Conservation (phyloP, 2,797 vertebrate genomes). For the Rhabdomys pumilio region DNA sequence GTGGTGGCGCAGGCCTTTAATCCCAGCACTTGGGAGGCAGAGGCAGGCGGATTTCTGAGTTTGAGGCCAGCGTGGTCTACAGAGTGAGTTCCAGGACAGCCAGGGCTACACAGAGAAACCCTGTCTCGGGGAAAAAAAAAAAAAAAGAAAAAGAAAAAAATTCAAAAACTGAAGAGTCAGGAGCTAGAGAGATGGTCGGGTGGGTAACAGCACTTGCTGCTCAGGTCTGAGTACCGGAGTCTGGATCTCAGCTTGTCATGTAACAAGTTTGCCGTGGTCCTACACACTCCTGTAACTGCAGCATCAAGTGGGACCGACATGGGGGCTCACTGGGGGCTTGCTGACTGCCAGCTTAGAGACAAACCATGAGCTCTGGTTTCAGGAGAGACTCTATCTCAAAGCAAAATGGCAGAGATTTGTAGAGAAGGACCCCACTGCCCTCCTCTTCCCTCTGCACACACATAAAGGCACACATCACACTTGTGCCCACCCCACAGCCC, state of each 20-base stretch:
- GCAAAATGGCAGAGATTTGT: not conserved
- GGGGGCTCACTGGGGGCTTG: not conserved
- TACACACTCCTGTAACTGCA: not conserved
- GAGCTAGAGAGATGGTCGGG: not conserved
- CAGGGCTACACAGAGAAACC: no score
- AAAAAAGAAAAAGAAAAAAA: no score
- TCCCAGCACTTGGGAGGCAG: no score
- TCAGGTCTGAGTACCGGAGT: not conserved
- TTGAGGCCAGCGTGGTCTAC: no score
- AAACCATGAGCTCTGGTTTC: not conserved
- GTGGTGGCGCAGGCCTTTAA: no score
- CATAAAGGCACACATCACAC: not conserved
- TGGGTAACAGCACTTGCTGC: not conserved
- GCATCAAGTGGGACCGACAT: not conserved
- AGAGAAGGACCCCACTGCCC: not conserved
- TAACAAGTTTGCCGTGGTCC: not conserved
- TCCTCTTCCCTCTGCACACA: not conserved
- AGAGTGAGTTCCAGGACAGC: no score
- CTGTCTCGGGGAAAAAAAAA: no score
- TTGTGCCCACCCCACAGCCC: no score
- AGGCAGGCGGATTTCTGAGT: no score
- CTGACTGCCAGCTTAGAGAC: not conserved
- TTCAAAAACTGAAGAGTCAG: not conserved
- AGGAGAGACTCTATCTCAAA: not conserved
- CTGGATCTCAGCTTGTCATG: not conserved